Conservation (phyloP, 2,888 invertebrate species). For the Gibbula magus region DNA sequence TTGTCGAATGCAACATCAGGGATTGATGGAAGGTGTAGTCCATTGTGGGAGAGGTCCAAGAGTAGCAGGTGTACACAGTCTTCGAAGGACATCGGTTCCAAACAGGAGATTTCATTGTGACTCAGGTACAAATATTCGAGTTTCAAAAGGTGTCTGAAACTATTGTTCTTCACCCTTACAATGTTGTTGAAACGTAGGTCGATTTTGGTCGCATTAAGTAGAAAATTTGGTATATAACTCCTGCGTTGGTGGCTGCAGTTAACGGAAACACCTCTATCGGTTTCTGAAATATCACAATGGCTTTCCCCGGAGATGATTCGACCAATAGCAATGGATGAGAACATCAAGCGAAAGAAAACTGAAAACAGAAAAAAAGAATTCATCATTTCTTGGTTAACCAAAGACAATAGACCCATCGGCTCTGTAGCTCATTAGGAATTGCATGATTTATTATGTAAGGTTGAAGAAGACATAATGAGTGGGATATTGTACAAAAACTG, state of each 20-base stretch:
- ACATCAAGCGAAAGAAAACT: too few relatives aligned
- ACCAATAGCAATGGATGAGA: too few relatives aligned
- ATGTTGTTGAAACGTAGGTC: background rate
- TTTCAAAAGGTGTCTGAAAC: background rate
- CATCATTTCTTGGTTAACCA: too few relatives aligned
- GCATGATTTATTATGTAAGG: too few relatives aligned
- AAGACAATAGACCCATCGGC: too few relatives aligned
- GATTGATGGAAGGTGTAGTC: background rate
- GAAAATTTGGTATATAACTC: background rate
- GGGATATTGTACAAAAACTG: too few relatives aligned
- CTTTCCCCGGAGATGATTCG: too few relatives aligned
- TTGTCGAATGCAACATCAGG: background rate
- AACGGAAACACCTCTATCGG: background rate
- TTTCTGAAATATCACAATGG: too few relatives aligned
- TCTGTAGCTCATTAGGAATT: too few relatives aligned
- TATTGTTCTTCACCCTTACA: background rate
- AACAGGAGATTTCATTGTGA: background rate
- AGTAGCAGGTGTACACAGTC: background rate
- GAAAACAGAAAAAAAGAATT: too few relatives aligned
- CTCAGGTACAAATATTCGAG: background rate
- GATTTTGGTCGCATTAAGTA: background rate
- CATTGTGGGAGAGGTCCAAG: background rate
- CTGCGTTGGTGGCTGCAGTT: background rate
- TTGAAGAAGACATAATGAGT: too few relatives aligned
- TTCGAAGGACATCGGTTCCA: background rate